Evolutionary conservation across 2,113 vertebrate species (phyloP).

Genomic region (Antennarius striatus): DNA sequence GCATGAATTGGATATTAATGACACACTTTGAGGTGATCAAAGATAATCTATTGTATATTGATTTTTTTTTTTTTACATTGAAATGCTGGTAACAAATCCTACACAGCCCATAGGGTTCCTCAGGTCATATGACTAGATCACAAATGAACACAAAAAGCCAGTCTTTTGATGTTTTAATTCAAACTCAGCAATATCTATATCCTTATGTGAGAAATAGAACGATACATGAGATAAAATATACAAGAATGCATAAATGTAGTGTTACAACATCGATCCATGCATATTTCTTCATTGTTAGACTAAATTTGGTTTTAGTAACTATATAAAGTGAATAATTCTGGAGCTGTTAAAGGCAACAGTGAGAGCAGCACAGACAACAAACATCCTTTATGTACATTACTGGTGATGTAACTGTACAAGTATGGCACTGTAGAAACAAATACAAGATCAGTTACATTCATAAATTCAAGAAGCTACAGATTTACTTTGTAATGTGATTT

Average conservation of each 20-base stretch:
- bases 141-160: slow-evolving; percentile 24
- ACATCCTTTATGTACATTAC: neutral
- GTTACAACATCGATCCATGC: neutral
- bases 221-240: slow-evolving; percentile 19
- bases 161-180: slow-evolving; percentile 57
- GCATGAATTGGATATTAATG: too few species aligned
- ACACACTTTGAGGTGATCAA: too few species aligned
- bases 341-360: slow-evolving; percentile 5
- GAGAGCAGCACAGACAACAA: slow-evolving; percentile 2
- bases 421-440: neutral
- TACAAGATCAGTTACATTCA: slow-evolving; percentile 27
- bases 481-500: slow-evolving; percentile 1
- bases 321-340: slow-evolving; percentile 13
- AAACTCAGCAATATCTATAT: slow-evolving; percentile 4
- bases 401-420: neutral
- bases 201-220: slow-evolving; percentile 14
- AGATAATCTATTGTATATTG: too few species aligned
- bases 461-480: slow-evolving; percentile 13
- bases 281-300: neutral
- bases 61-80: slow-evolving; percentile 1
- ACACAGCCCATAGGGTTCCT: neutral
- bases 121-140: slow-evolving; percentile 1
- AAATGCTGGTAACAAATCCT: too few species aligned
- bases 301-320: slow-evolving; percentile 14
- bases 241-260: slow-evolving; percentile 19